These are phyloP conservation scores for Calameuta pallipes DNA, from an alignment of 2,888 invertebrate species.

Conservation along the genomic window DNA sequence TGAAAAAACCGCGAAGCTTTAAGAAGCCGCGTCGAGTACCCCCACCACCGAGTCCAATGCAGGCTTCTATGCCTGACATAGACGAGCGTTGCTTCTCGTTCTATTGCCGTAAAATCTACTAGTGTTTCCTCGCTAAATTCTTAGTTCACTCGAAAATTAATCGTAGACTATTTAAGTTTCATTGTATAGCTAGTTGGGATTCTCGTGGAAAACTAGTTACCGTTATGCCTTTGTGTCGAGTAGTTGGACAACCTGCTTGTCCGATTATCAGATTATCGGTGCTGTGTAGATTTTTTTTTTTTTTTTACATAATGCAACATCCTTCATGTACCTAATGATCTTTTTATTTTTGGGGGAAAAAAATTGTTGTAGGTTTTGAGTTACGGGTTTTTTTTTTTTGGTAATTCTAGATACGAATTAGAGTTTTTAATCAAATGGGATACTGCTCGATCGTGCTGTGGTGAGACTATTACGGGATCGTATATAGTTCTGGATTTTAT, in stretches of 20 bases:
- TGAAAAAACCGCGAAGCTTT: constrained; percentile 65
- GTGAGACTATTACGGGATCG: background rate
- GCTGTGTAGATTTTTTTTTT: too few relatives aligned
- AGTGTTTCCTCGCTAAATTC: background rate
- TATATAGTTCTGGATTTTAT: background rate
- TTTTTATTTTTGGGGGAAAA: background rate
- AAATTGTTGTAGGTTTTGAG: background rate
- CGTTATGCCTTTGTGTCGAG: background rate
- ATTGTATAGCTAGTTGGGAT: background rate
- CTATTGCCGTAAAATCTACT: background rate
- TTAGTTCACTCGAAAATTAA: background rate
- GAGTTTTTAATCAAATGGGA: background rate
- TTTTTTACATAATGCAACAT: background rate
- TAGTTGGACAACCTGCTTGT: background rate
- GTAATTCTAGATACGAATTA: background rate
- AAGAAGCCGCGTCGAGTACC: constrained; percentile 61
- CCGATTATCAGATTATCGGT: background rate
- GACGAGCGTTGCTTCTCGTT: constrained; percentile 46
- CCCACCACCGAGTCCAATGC: constrained; percentile 62
- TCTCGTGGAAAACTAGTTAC: background rate
- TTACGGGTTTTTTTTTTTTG: background rate
- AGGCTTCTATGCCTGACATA: constrained; percentile 61
- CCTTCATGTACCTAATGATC: background rate
- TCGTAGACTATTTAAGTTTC: background rate
- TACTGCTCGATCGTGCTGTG: background rate